phyloP scores from a whole-genome alignment of 2,888 invertebrate genomes.

The Leucoma salicis region DNA sequence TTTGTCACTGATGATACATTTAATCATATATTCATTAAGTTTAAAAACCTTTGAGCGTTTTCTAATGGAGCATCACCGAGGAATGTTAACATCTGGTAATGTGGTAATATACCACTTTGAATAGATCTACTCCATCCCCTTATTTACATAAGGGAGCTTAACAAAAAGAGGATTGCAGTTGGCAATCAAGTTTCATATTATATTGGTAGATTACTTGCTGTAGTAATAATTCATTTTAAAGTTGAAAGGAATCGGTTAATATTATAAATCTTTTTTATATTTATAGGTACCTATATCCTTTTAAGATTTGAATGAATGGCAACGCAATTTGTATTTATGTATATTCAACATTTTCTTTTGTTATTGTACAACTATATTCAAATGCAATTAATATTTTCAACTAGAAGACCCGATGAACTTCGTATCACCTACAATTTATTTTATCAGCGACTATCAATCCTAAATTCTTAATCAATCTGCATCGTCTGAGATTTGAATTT shows the following conservation, averaged over 20 bases:
- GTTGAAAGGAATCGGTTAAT: constrained; percentile 60
- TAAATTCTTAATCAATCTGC: too few species aligned
- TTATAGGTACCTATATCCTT: too few species aligned
- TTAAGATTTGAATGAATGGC: too few species aligned
- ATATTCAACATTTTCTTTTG: too few species aligned
- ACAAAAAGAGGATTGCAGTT: neutral
- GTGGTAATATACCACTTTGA: constrained; percentile 40
- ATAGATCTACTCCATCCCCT: constrained; percentile 17
- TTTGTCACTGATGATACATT: constrained; percentile 10
- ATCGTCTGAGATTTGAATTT: too few species aligned
- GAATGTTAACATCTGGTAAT: constrained; percentile 52
- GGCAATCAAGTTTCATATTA: constrained; percentile 22
- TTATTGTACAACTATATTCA: too few species aligned
- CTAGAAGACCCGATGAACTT: too few species aligned
- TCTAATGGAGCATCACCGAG: constrained; percentile 54
- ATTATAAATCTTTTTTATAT: constrained; percentile 50
- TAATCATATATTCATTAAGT: constrained; percentile 38
- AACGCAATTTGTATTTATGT: too few species aligned
- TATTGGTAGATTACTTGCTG: constrained; percentile 35
- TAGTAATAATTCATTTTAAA: constrained; percentile 48
- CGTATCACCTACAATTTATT: too few species aligned
- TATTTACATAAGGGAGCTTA: neutral
- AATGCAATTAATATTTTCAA: too few species aligned
- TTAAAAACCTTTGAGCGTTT: constrained; percentile 49
- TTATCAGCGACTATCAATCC: too few species aligned